Base-by-base conservation (phyloP, 2,113 vertebrate species). In the Epinephelus fuscoguttatus region DNA sequence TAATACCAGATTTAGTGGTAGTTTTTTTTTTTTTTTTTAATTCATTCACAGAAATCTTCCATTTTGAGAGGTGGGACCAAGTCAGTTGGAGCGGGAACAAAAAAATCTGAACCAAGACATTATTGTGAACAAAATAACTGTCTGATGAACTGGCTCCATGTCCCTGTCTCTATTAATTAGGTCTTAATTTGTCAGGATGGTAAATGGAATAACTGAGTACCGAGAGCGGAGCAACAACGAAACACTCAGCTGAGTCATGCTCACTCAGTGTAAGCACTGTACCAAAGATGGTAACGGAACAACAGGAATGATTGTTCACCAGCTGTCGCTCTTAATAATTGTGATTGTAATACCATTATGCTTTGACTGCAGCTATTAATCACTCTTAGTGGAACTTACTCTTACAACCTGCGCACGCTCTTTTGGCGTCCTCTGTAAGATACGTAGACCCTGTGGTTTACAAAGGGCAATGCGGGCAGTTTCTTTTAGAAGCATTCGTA, bases 311-410 rank as follows among this genome's bases (percentile, higher is more conserved):
- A 75, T 61, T 75, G 75, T 83, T 57, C 50, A 59, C 63, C 69
- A 81, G 49, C 78, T 72, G 78, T 69, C 30, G 1, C 37, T 68
- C 70, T 71, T 23, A 68, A 75, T 21, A 71, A 50, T 75, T 15
- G 4, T 69, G 45, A 91, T 86, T 90, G 75, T 87, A 80, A 73
- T 66, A 62, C 52, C 37, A 14, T 40, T 60, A 70, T 53, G 72
- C 77, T 85, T 85, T 56, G 53, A 76, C 70, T 84, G 61, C 84
- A 78, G 85, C 84, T 71, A 59, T 67, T 86, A 64, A 66, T 62
- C 56, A 21, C 9, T 18, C 30, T 82, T 45, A 21, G 23, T 56
- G 55, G n/a, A 53, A n/a, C 68, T 71, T 81, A 0, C 67, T 76
- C 75, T 69, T 63, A 53, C 15, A 64, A 60, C 47, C 23, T 63